phyloP scores from a whole-genome alignment of 2,113 vertebrate genomes.

The Helogale parvula region DNA sequence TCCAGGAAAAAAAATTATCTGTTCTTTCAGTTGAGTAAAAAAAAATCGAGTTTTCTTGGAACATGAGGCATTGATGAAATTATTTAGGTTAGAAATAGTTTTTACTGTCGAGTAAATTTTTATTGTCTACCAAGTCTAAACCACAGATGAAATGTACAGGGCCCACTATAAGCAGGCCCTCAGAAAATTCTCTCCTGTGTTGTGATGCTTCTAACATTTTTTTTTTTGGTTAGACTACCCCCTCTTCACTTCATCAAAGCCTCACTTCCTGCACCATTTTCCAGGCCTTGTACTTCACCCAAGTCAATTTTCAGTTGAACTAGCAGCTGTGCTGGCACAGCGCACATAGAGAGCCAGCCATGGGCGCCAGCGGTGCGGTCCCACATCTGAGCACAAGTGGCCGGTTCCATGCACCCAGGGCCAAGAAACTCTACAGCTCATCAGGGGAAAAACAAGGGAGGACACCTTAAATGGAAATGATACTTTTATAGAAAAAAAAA shows the following conservation, averaged over 20 bases:
- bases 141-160: constrained; percentile 9
- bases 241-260: constrained; percentile 13
- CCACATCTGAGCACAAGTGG: neutral
- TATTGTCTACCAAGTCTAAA: constrained; percentile 67
- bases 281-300: constrained; percentile 44
- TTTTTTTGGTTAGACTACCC: neutral
- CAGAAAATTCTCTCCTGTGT: constrained; percentile 4
- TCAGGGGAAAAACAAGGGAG: constrained; percentile 35
- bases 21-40: constrained; percentile 58
- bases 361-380: neutral
- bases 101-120: constrained; percentile 56
- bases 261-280: constrained; percentile 42
- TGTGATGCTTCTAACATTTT: neutral
- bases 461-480: constrained; percentile 42
- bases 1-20: constrained; percentile 76
- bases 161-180: neutral
- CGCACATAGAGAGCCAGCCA: accelerated
- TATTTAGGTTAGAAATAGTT: constrained; percentile 69
- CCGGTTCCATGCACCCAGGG: neutral
- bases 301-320: neutral
- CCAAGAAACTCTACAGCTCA: constrained; percentile 49
- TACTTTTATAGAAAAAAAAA: constrained; percentile 29
- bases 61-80: constrained; percentile 44
- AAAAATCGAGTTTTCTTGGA: constrained; percentile 56
- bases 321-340: constrained; percentile 51